Conservation (phyloP, 2,797 vertebrate genomes). For the Enteromius mattozi region DNA sequence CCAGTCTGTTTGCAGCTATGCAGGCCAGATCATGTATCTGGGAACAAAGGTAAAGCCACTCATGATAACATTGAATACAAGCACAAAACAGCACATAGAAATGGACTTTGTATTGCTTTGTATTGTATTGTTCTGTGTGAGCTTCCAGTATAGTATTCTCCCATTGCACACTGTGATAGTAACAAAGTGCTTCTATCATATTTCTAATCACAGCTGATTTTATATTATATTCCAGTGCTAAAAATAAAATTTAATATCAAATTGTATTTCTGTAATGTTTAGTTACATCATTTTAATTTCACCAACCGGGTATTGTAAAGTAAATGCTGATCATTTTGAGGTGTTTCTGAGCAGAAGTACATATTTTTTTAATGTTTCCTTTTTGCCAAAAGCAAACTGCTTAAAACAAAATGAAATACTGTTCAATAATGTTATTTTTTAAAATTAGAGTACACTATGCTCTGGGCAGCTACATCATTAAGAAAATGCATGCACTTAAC, state of each 20-base stretch:
- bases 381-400: background rate
- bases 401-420: background rate
- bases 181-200: background rate
- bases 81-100: background rate
- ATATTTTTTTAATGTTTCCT: background rate
- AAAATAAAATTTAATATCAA: background rate
- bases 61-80: background rate
- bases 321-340: background rate
- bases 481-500: background rate
- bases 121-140: no score
- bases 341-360: background rate
- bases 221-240: background rate
- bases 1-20: slow-evolving; percentile 91
- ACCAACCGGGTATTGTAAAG: background rate
- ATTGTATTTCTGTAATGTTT: slow-evolving; percentile 1
- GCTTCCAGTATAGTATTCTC: background rate
- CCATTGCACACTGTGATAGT: background rate
- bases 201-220: background rate
- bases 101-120: background rate
- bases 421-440: background rate
- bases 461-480: background rate
- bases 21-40: slow-evolving; percentile 92
- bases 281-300: background rate
- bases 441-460: background rate
- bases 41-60: slow-evolving; percentile 89